Percentiles rank a stretch among this genome's conserved stretches.
phyloP scores from a whole-genome alignment of 2,113 vertebrate genomes.

The Scolopax mira region DNA sequence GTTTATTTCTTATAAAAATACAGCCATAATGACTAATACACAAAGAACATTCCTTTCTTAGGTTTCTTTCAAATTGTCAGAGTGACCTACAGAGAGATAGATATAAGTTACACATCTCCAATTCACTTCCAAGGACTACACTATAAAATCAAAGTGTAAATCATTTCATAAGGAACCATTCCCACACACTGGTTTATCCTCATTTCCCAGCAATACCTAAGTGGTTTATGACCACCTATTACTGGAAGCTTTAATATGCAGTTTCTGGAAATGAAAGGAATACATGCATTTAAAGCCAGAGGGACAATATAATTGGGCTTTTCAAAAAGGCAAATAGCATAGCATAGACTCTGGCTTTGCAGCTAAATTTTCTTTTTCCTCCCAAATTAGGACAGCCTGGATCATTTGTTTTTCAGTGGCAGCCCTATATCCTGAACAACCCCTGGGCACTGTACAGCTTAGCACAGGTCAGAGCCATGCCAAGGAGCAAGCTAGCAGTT shows the following conservation, averaged over 20 bases:
- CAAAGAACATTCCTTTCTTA: not conserved
- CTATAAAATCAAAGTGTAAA: not conserved
- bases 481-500: not conserved
- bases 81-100: not conserved
- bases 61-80: not conserved
- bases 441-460: not conserved
- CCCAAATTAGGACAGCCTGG: not conserved
- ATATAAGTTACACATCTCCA: not conserved
- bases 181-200: not conserved
- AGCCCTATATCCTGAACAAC: not conserved
- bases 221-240: not conserved
- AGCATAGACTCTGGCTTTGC: not conserved
- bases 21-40: not conserved
- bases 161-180: not conserved
- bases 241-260: not conserved
- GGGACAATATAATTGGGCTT: not conserved
- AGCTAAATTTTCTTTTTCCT: not conserved
- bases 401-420: not conserved
- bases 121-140: not conserved
- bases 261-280: not conserved
- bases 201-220: conserved; percentile 3
- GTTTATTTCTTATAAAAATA: not conserved
- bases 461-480: not conserved
- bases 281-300: not conserved
- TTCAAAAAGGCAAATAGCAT: not conserved